Base-by-base conservation (phyloP, 2,888 invertebrate species). In the Agelastica alni region DNA sequence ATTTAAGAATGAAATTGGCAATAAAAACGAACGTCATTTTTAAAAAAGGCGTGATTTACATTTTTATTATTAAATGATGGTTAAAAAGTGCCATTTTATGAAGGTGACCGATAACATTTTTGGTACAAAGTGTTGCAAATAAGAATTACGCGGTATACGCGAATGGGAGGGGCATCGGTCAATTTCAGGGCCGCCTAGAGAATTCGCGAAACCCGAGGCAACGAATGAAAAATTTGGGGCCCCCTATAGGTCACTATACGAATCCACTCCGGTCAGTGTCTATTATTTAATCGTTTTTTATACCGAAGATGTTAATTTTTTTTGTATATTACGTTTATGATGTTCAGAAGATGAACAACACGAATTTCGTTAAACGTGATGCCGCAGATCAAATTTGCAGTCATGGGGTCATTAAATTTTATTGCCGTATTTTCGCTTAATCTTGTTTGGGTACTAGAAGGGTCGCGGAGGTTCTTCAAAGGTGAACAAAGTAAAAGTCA, bases 181-280 rank as follows among this genome's bases (percentile, higher is more conserved):
- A 42, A 22, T n/a, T 42, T 49, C 49, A 49, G 49, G 49, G 49
- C 49, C 49, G 49, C 32, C 49, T 41, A 49, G 49, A 49, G 49
- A 22, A 49, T 49, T 20, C 49, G 10, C 31, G 14, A 7, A 17
- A 16, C 41, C 41, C 26, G 20, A 12, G 32, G 48, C 41, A 7
- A 39, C 26, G 28, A 49, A 41, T 32, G 28, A 41, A 32, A 32
- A 20, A 41, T 31, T 39, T 36, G 49, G 49, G 49, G 49, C 36
- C 41, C 49, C 49, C 49, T 18, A 31, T 49, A 42, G 49, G 49
- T 49, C 37, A 30, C 20, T 30, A n/a, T n/a, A 30, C 31, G 20
- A 39, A 39, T 37, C 26, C 13, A 22, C 39, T 39, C n/a, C 18
- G 22, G 36, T 47, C 18, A 30, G 30, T 13, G 31, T 48, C 49